phyloP scores from a whole-genome alignment of 2,888 invertebrate genomes.

The Conistra vaccinii region DNA sequence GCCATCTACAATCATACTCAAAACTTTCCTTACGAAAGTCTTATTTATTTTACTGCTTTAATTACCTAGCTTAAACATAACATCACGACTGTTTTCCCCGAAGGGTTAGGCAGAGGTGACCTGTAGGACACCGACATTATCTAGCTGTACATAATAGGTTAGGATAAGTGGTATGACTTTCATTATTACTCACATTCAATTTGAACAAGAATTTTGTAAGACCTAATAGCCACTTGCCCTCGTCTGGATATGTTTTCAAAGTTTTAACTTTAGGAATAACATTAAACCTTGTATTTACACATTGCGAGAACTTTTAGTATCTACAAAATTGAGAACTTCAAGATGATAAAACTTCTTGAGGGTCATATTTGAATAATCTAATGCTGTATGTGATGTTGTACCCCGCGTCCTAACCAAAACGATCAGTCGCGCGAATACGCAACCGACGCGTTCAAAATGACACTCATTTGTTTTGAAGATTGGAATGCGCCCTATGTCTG shows the following conservation, averaged over 20 bases:
- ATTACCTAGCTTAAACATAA: too few relatives aligned
- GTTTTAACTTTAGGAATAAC: background rate
- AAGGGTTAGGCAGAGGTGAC: background rate
- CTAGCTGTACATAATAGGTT: too few relatives aligned
- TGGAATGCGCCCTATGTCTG: background rate
- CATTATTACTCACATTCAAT: background rate
- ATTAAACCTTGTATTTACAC: background rate
- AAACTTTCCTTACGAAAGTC: background rate
- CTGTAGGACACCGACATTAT: background rate
- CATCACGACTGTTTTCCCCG: background rate
- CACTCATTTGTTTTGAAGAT: background rate
- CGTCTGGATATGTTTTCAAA: background rate
- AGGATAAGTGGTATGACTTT: too few relatives aligned
- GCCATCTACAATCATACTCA: background rate
- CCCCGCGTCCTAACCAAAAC: background rate
- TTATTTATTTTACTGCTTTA: background rate
- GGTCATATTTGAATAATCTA: background rate
- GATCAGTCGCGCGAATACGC: background rate
- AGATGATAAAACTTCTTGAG: background rate
- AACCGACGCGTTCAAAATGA: background rate
- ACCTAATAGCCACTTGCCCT: background rate
- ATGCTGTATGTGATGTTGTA: background rate
- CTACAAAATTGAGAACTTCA: conserved; percentile 9
- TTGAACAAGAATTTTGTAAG: background rate
- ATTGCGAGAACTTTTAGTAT: background rate